Conservation (phyloP, 2,888 invertebrate genomes). For the Laspeyria flexula region DNA sequence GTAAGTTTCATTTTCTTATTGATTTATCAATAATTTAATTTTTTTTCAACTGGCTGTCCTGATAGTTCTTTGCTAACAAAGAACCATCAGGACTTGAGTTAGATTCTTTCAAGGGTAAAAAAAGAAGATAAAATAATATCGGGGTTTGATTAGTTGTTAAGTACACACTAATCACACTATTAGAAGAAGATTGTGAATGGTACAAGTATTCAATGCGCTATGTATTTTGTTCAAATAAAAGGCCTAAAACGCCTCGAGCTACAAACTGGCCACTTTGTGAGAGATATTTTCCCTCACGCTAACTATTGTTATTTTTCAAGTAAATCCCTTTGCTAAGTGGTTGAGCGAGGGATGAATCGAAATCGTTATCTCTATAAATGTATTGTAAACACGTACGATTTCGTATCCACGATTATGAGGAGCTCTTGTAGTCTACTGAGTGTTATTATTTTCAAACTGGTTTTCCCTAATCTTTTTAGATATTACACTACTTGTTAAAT, state of each 20-base stretch:
- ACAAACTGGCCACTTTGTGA: conserved; percentile 28
- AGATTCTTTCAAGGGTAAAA: too few species aligned
- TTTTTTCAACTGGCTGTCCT: too few species aligned
- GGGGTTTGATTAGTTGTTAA: neutral
- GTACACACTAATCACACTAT: neutral
- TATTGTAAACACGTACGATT: conserved; percentile 33
- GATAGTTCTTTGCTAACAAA: too few species aligned
- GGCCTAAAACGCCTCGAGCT: neutral
- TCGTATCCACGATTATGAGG: conserved; percentile 15
- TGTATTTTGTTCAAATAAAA: neutral
- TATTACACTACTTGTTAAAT: conserved; percentile 15
- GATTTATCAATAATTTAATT: too few species aligned
- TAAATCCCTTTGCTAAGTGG: conserved; percentile 34
- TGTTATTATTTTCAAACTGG: conserved; percentile 29
- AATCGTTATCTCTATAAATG: conserved; percentile 32
- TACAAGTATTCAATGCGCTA: neutral
- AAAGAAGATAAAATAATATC: too few species aligned
- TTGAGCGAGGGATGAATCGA: conserved; percentile 32
- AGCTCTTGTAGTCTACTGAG: conserved; percentile 17
- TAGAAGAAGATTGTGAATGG: neutral
- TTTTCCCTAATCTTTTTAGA: conserved; percentile 14
- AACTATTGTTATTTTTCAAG: conserved; percentile 37
- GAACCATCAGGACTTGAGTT: too few species aligned
- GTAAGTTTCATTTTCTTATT: too few species aligned
- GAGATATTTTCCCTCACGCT: conserved; percentile 22